phyloP scores from a whole-genome alignment of 2,888 invertebrate genomes.

The Polietes domitor region DNA sequence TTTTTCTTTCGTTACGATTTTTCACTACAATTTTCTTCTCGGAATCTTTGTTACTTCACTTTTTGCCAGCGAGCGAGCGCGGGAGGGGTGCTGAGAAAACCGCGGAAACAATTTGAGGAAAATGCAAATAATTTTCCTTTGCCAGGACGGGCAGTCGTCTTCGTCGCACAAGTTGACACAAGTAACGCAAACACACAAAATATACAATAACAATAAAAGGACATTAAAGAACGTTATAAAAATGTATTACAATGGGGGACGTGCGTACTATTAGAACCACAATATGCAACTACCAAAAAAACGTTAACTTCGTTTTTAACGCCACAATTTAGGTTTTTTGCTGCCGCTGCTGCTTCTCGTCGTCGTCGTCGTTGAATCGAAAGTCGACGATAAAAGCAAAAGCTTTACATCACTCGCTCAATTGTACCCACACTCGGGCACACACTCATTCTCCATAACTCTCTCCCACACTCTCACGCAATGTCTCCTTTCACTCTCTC shows the following conservation, averaged over 20 bases:
- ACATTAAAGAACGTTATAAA: conserved; percentile 42
- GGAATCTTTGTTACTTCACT: not conserved
- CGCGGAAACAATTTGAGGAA: conserved; percentile 7
- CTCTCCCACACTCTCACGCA: not conserved
- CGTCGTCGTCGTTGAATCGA: not conserved
- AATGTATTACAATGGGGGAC: conserved; percentile 48
- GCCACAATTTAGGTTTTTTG: conserved; percentile 28
- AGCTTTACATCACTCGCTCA: not conserved
- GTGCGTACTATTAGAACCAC: conserved; percentile 62
- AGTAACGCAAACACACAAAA: conserved; percentile 23
- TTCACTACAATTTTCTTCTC: not conserved
- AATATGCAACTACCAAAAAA: conserved; percentile 65
- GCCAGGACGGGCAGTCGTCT: not conserved
- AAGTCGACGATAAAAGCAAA: conserved; percentile 4
- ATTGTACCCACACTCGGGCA: not conserved
- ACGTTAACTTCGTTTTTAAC: conserved; percentile 59
- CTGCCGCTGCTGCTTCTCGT: not conserved
- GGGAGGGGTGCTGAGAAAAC: not conserved
- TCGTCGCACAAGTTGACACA: conserved; percentile 22
- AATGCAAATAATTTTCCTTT: conserved; percentile 23
- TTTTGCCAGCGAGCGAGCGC: no score
- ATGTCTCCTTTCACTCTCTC: conserved; percentile 24
- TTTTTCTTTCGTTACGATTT: not conserved
- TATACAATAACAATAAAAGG: conserved; percentile 36
- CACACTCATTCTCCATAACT: no score